Base-by-base conservation (phyloP, 2,113 vertebrate genomes). In the Hyla sarda region DNA sequence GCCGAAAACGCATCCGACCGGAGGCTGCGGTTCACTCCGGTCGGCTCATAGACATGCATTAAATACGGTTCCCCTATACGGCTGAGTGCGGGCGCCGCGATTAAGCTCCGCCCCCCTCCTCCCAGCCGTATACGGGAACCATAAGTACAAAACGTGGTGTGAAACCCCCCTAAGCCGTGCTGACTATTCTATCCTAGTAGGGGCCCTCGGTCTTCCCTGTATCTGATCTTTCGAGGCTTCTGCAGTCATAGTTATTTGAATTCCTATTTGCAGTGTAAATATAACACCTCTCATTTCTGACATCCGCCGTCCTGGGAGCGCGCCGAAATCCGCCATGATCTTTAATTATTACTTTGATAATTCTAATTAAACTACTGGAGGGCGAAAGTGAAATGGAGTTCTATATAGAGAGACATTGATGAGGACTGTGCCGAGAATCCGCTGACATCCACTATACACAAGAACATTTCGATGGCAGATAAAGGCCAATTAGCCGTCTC, bases 401-500 rank as follows among this genome's bases (percentile, higher is more conserved):
- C 58, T 81, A 1, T 47, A 81, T 45, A 37, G 6, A 45, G 30
- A n/a, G 48, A 62, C 47, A 21, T 11, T 45, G 23, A 73, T 45
- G 37, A 74, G 41, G 41, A 74, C 41, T 28, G 41, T 62, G 78
- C 14, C 10, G 60, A 45, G 56, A 81, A 65, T 62, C 34, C 28
- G 56, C 78, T 81, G 56, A 81, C 37, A 28, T 30, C 7, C 41
- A 28, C 19, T 65, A 47, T 19, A 62, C 41, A 62, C 7, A 5
- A 34, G 34, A 60, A 60, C 34, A 45, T 60, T 60, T 16, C 45
- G 78, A 47, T 62, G 37, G 78, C 56, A 62, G 78, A 81, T 81
- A 47, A 60, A 80, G 41, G n/a, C 52, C 54, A 80, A 81, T 65
- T 81, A 81, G n/a, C 78, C n/a, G 6, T 21, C 34, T 41, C 41